Evolutionary conservation across 2,888 invertebrate species (phyloP), one percentile per base, ranked within the genome.

Genomic region (Himalopsyche anomala): DNA sequence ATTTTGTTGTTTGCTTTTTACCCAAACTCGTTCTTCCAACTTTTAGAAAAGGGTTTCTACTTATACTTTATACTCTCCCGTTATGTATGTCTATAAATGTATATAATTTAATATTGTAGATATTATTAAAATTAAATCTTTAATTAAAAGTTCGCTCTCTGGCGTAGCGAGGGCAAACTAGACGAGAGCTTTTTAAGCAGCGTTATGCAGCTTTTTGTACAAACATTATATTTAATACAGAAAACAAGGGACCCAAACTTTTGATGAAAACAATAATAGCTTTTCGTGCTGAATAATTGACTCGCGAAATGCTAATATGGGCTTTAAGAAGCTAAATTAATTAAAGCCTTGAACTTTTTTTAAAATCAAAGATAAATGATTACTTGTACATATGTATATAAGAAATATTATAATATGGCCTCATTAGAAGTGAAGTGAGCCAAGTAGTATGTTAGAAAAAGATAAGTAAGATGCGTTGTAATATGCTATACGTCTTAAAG

Each of bases 91-190:
- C 40, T 40, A 19, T 62, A 6, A 42, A n/a, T 62, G 38, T 62
- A 28, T 56, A 54, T 80, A 28, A 28, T 88, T 86, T 88, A 88
- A 87, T 88, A 88, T 88, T 86, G 85, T 82, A 84, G 86, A 85
- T 84, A 86, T 86, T 88, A 87, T 88, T 88, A 88, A 87, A 87
- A 87, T 87, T 85, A 85, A 86, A 86, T 85, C 87, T 85, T 88
- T 88, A 87, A 87, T 87, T 87, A 87, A 88, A 88, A 88, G 85
- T 88, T 88, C 55, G 45, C 80, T 84, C 80, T 74, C 74, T 74
- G 74, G 74, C 36, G 74, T 40, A 80, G 45, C 80, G 80, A 51
- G 80, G 80, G 51, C 42, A 80, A 80, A 51, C 51, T 80, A 45
- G 74, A 74, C 28, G 74, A 74, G 74, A 74, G 74, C 74, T 38